These are phyloP conservation scores for Syngnathus typhle DNA, from an alignment of 2,113 vertebrate species.

Conservation along the genomic window DNA sequence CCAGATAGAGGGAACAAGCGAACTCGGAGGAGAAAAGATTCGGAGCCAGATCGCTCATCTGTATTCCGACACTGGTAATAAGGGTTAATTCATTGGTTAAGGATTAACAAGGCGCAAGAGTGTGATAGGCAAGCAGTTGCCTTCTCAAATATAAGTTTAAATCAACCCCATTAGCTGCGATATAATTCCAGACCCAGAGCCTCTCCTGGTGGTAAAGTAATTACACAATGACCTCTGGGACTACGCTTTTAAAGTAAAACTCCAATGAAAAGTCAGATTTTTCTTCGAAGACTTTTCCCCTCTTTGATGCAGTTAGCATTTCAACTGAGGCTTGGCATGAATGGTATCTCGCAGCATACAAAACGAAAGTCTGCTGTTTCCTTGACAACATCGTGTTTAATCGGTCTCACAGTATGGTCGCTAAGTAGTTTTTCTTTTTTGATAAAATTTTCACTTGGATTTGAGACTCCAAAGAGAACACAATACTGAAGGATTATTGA, in stretches of 20 bases:
- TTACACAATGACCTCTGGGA: slow-evolving; percentile 39
- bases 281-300: not conserved
- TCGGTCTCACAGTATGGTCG: no score
- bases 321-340: not conserved
- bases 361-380: not conserved
- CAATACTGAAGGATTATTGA: no score
- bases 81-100: slow-evolving; percentile 98
- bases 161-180: slow-evolving; percentile 88
- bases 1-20: slow-evolving; percentile 68
- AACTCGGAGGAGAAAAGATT: slow-evolving; percentile 25
- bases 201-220: slow-evolving; percentile 50
- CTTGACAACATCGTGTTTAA: not conserved
- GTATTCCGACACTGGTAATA: slow-evolving; percentile 91
- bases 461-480: no score
- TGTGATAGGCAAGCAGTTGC: slow-evolving; percentile 92
- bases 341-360: not conserved
- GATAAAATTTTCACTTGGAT: no score
- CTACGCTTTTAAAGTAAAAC: slow-evolving; percentile 37
- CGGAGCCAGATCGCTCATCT: slow-evolving; percentile 70
- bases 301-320: slow-evolving; percentile 1
- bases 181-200: slow-evolving; percentile 55
- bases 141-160: slow-evolving; percentile 88
- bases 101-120: slow-evolving; percentile 95
- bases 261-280: slow-evolving; percentile 1
- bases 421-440: no score